Base-by-base conservation (phyloP, 53 echinoderm and acorn worm genomes). In the Holothuria leucospilota region DNA sequence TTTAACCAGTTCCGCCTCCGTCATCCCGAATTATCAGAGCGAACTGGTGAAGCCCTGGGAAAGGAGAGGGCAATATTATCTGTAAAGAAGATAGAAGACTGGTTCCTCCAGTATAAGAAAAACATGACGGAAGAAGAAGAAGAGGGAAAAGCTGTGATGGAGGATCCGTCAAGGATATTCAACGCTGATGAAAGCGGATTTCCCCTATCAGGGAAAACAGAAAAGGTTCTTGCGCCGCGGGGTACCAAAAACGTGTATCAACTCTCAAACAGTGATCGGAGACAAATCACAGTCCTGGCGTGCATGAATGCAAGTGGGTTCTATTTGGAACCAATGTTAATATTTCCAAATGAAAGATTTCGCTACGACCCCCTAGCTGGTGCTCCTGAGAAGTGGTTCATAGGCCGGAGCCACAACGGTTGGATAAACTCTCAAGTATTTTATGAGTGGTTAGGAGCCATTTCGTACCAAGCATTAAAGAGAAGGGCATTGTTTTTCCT, bases 401-500 rank as follows among this genome's bases (percentile, higher is more conserved):
- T 87, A 2, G 87, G 87, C 10, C 27, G 64, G 4, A 87, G 78
- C 66, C 40, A 64, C 26, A 87, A 61, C 29, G 78, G 87, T 2
- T 87, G 87, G 87, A 87, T 87, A 20, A 61, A 62, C 23, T 49
- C 64, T 7, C 63, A 62, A 18, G 78, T 87, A 6, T 87, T 64
- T 46, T 87, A 26, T 41, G 63, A 87, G 51, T 87, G 87, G 78
- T 8, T 39, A 15, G 78, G 78, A 87, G 78, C 67, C 78, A 87
- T 49, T 78, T 78, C 24, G 13, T 40, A 20, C 78, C 51, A 15
- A 78, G 25, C 29, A 18, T 77, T 12, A 42, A 62, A 29, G 62
- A 20, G 28, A 28, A 77, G 46, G 53, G 29, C 16, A 42, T 87
- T 14, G 11, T 20, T 78, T 87, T 39, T 18, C 29, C 79, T 6